Evolutionary conservation across 2,797 vertebrate species (phyloP), one percentile per base, ranked within the genome.

Genomic region (Lemur catta): DNA sequence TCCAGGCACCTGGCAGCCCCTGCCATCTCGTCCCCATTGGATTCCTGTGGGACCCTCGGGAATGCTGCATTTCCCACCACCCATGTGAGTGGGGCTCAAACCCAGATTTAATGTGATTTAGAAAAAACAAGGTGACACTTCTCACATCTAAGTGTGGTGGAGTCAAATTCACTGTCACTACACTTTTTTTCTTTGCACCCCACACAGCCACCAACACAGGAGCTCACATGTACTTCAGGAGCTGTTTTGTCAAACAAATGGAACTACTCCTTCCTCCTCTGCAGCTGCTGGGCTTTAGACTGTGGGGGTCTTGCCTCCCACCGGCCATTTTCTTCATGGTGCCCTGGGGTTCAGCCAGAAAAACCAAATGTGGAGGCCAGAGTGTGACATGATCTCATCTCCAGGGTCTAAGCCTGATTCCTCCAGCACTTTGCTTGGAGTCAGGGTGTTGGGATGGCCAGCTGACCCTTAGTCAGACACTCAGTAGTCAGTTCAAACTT

Each of bases 91-190:
- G 9, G n/a, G 17, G 13, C 46, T 57, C 59, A 17, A 48, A 14
- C 7, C 76, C 50, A 74, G 48, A 26, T 43, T 85, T 52, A 17
- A 59, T 71, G n/a, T 59, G 88, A 76, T 35, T 88, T 79, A 74
- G 59, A 43, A 20, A 20, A 69, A 57, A 24, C 52, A 33, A 38
- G 76, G 67, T 50, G 72, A 55, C 3, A 2, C 33, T 33, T 88
- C n/a, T 84, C 14, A 2, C n/a, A 1, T 20, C 1, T 38, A n/a
- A 48, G 63, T 33, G 26, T 33, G 24, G 76, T 17, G 63, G 43
- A 33, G 35, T 28, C 26, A 43, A 57, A 81, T 35, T 92, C 80
- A 50, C 71, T 87, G 18, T 30, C 33, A 22, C 50, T 35, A 18
- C 1, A 0, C 43, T 71, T 57, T 30, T 15, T 82, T 59, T 63